phyloP scores from a whole-genome alignment of 2,797 vertebrate genomes.

The Leptatherina wallacei region DNA sequence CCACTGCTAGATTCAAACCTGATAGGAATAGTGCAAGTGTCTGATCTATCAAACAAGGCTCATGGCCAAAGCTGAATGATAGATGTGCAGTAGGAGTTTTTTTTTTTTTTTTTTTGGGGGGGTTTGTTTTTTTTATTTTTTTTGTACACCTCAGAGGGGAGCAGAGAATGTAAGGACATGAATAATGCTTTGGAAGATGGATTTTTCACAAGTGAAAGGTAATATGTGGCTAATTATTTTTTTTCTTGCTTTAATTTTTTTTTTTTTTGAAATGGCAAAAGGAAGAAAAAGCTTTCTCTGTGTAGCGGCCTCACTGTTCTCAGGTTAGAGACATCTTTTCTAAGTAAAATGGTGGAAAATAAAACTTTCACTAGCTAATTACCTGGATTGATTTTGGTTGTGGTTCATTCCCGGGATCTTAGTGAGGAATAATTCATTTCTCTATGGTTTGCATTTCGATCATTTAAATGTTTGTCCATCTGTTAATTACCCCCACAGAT shows the following conservation, averaged over 20 bases:
- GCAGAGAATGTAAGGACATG: constrained; percentile 57
- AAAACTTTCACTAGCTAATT: constrained; percentile 68
- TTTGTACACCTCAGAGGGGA: constrained; percentile 49
- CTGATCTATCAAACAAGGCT: constrained; percentile 63
- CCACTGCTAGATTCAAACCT: constrained; percentile 52
- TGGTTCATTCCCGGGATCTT: constrained; percentile 32
- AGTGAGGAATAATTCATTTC: background rate
- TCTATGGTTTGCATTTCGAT: background rate
- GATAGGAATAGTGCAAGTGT: constrained; percentile 52
- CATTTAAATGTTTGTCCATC: background rate
- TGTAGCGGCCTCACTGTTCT: constrained; percentile 79
- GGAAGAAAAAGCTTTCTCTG: constrained; percentile 40
- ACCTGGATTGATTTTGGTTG: constrained; percentile 41
- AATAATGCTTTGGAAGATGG: constrained; percentile 54
- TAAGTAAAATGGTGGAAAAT: constrained; percentile 76
- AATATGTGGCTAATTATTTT: constrained; percentile 58
- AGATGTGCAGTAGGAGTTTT: constrained; percentile 47
- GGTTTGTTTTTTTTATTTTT: background rate
- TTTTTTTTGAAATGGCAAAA: constrained; percentile 66
- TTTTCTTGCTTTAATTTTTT: constrained; percentile 45
- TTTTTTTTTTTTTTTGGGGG: constrained; percentile 4
- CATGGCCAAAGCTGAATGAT: constrained; percentile 59
- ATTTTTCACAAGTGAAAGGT: constrained; percentile 68
- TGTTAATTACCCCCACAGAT: constrained; percentile 3
- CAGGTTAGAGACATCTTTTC: constrained; percentile 81